These are phyloP conservation scores for Hydrophis major DNA, from an alignment of 2,797 vertebrate genomes.

Conservation along the genomic window DNA sequence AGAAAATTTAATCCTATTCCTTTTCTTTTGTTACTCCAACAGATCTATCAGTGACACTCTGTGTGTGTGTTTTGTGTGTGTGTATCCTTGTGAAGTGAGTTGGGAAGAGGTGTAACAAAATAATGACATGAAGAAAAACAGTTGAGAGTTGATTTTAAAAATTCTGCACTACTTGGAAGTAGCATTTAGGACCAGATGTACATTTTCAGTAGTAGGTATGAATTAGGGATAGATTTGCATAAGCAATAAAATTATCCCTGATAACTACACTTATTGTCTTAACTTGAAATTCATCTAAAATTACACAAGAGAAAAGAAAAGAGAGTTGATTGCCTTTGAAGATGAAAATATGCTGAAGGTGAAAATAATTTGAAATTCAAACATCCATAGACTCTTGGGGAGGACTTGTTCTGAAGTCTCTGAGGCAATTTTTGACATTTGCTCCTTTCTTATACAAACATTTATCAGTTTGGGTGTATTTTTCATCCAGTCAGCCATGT, in stretches of 20 bases:
- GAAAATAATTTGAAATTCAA: not conserved
- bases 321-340: slow-evolving; percentile 10
- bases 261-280: not conserved
- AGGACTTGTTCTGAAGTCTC: slow-evolving; percentile 24
- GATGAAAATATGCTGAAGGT: not conserved
- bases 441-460: not conserved
- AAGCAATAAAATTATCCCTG: not conserved
- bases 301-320: slow-evolving; percentile 15
- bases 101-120: not conserved
- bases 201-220: not conserved
- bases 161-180: not conserved
- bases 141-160: slow-evolving; percentile 5
- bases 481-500: not conserved
- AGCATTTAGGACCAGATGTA: not conserved
- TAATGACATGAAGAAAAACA: slow-evolving; percentile 13
- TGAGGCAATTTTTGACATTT: not conserved
- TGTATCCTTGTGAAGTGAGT: not conserved
- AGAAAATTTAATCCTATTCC: not conserved
- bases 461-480: slow-evolving; percentile 24
- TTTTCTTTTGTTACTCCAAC: not conserved
- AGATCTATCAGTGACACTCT: slow-evolving; percentile 8
- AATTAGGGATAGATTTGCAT: slow-evolving; percentile 6
- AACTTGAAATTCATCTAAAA: slow-evolving; percentile 8
- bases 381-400: not conserved
- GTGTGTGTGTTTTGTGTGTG: too few relatives aligned